Evolutionary conservation across 2,113 vertebrate genomes (phyloP).

Genomic region (Nothoprocta pentlandii): DNA sequence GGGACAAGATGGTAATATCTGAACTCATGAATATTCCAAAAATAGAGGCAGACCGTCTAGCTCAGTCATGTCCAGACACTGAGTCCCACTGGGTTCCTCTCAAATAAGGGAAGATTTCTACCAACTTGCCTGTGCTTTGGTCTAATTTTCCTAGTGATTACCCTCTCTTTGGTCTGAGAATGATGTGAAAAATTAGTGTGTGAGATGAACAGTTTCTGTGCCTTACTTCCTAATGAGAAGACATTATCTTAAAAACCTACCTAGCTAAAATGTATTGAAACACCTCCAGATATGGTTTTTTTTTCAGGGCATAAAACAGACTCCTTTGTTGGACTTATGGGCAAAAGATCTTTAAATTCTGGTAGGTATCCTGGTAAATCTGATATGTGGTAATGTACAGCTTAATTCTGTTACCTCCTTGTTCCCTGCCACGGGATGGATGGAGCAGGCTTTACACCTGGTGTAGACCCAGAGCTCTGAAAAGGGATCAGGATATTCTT

Average conservation of each 20-base stretch:
- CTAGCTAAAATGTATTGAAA: slow-evolving; percentile 72
- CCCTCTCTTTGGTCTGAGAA: not conserved
- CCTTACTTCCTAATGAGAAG: not conserved
- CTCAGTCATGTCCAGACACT: not conserved
- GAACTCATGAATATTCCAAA: slow-evolving; percentile 33
- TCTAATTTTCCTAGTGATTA: not conserved
- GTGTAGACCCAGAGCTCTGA: not conserved
- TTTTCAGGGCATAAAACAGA: slow-evolving; percentile 88
- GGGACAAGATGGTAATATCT: not conserved
- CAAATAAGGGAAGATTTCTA: not conserved
- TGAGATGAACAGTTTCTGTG: not conserved
- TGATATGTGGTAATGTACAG: not conserved
- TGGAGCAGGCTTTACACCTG: not conserved
- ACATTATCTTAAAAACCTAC: not conserved
- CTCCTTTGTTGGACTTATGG: slow-evolving; percentile 93
- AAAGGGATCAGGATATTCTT: not conserved
- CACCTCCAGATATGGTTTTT: slow-evolving; percentile 76
- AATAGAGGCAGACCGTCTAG: slow-evolving; percentile 17
- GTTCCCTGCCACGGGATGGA: not conserved
- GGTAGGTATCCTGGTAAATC: slow-evolving; percentile 80
- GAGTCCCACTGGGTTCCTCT: not conserved
- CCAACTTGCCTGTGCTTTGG: not conserved
- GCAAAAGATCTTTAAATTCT: slow-evolving; percentile 91
- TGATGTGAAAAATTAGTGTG: not conserved
- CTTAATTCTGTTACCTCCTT: slow-evolving; percentile 40